Percentiles rank a stretch among this genome's conserved stretches.
phyloP scores from a whole-genome alignment of 2,113 vertebrate species.

The Datnioides undecimradiatus region DNA sequence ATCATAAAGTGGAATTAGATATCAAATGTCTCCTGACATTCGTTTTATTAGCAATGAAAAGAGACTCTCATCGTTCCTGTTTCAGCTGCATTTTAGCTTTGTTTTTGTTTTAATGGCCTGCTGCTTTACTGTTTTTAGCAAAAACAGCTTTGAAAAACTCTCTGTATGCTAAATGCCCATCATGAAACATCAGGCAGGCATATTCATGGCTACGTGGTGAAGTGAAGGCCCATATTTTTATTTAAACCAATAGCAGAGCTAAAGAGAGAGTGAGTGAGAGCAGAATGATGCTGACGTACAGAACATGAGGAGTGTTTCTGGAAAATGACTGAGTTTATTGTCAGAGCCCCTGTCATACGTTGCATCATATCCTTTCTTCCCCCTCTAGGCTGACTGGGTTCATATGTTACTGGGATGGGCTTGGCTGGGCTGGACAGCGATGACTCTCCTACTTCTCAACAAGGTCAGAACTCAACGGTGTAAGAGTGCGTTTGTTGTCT shows the following conservation, averaged over 20 bases:
- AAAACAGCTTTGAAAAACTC: neutral
- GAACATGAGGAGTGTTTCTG: constrained; percentile 43
- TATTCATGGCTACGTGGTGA: neutral
- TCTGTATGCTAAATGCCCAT: too few relatives aligned
- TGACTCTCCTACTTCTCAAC: constrained; percentile 31
- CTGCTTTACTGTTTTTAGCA: neutral
- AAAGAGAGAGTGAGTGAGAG: constrained; percentile 5
- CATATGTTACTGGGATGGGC: constrained; percentile 35
- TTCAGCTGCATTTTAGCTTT: too few relatives aligned
- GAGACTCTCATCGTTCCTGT: neutral
- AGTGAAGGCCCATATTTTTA: too few relatives aligned
- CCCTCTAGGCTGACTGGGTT: constrained; percentile 43
- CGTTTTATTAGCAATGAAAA: too few relatives aligned
- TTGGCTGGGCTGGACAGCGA: constrained; percentile 33
- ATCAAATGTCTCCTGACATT: too few relatives aligned
- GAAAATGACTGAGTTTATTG: constrained; percentile 25
- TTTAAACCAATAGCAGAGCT: neutral
- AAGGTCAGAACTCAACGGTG: constrained; percentile 43
- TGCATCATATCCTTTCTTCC: constrained; percentile 62
- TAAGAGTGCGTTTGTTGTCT: constrained; percentile 59
- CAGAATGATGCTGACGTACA: constrained; percentile 6
- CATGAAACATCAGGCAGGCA: neutral
- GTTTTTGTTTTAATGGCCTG: neutral
- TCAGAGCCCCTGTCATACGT: constrained; percentile 25
- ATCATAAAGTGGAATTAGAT: neutral